Conservation (phyloP, 53 echinoderm and acorn worm species). For the Stichopus horrens region DNA sequence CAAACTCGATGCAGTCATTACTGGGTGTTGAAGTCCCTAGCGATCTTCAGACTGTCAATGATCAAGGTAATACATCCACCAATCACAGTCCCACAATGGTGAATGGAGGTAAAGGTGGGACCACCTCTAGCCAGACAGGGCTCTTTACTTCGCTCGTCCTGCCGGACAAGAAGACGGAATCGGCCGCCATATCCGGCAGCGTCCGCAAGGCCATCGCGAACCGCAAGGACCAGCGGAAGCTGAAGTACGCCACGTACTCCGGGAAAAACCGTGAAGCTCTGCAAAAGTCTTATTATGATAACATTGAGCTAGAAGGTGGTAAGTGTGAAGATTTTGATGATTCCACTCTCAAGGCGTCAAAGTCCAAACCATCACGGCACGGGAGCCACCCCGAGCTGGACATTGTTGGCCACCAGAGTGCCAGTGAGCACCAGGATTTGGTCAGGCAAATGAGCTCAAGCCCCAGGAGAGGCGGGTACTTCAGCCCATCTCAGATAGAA, state of each 20-base stretch:
- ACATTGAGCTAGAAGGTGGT: constrained; percentile 54
- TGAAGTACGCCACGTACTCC: constrained; percentile 93
- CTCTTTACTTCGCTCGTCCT: not conserved
- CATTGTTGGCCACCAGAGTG: not conserved
- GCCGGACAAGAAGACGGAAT: constrained; percentile 52
- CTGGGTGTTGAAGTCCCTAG: constrained; percentile 16
- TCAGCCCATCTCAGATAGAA: not conserved
- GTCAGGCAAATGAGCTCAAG: constrained; percentile 19
- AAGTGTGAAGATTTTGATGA: constrained; percentile 49
- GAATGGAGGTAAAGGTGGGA: constrained; percentile 44
- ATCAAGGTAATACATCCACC: not conserved
- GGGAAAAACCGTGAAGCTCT: constrained; percentile 55
- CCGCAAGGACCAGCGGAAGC: constrained; percentile 62
- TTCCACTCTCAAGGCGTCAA: constrained; percentile 25
- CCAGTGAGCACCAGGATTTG: not conserved
- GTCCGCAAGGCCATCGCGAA: constrained; percentile 68
- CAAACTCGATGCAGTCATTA: constrained; percentile 22
- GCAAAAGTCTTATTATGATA: constrained; percentile 74
- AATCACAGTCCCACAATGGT: constrained; percentile 37
- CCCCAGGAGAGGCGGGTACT: constrained; percentile 3
- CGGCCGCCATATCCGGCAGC: constrained; percentile 62
- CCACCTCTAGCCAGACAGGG: constrained; percentile 18
- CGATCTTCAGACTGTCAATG: not conserved
- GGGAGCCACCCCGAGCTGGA: constrained; percentile 32
- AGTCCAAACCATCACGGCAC: constrained; percentile 12